Base-by-base conservation (phyloP, 2,797 vertebrate genomes). In the Artibeus jamaicensis region DNA sequence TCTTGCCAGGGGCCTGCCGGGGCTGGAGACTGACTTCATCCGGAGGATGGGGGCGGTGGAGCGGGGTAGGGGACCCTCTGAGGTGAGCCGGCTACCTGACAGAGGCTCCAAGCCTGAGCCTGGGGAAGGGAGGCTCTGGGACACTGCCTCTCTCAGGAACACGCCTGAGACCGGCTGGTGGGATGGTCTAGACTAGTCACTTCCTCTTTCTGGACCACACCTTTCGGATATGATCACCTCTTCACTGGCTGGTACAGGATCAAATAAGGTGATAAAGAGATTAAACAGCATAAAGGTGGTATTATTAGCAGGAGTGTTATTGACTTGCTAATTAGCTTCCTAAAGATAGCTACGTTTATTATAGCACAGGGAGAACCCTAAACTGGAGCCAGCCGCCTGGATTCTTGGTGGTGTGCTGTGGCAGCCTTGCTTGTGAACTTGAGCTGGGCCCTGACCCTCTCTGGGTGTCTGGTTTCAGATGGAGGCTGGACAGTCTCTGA, bases 241-340 rank as follows among this genome's bases (percentile, higher is more conserved):
- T 86, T 84, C 42, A 26, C 46, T 42, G 50, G 79, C 39, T 74
- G 77, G 29, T 22, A 21, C 92, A 86, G 94, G 97, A 97, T 96
- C 97, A 97, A 95, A 91, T 83, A 76, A 97, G 97, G 97, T 97
- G 86, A 97, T n/a, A 78, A 65, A 89, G 57, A 97, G 91, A 92
- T 62, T 93, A 86, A 95, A 94, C 97, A 96, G 96, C 96, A 95
- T 88, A 95, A 96, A 97, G 94, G 95, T 97, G 92, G 78, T 97
- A 97, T 97, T 97, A 97, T 97, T 97, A 97, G 97, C 95, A 96
- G 91, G 91, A 96, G 86, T 95, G 96, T 65, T 89, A 97, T 97
- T 97, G 97, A 97, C 96, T 97, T 97, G 96, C 96, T 97, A 96
- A 97, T 97, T 92, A 96, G 86, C 65, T 95, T 93, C 89, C 97